Evolutionary conservation across 2,888 invertebrate species (phyloP).

Genomic region (Lasioglossum malachurum): DNA sequence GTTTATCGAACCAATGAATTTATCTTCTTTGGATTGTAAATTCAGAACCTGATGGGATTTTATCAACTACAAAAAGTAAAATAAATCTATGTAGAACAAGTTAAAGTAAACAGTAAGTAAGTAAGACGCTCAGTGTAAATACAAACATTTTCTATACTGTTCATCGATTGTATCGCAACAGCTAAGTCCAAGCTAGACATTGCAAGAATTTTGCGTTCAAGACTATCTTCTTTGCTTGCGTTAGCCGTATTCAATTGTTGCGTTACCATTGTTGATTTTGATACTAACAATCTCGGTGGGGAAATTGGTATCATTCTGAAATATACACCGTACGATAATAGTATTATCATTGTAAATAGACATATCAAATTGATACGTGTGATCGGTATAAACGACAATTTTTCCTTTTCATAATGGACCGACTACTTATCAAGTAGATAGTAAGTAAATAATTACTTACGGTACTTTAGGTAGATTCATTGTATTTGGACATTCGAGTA

Average conservation of each 20-base stretch:
- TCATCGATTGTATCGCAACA: slow-evolving; percentile 88
- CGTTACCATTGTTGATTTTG: slow-evolving; percentile 82
- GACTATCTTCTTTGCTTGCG: slow-evolving; percentile 84
- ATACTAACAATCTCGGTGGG: slow-evolving; percentile 85
- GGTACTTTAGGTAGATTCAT: slow-evolving; percentile 70
- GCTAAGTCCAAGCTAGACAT: slow-evolving; percentile 88
- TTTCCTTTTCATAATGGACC: neutral
- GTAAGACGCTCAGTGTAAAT: slow-evolving; percentile 18
- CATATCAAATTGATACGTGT: neutral
- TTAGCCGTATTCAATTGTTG: slow-evolving; percentile 79
- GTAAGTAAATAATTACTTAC: slow-evolving; percentile 69
- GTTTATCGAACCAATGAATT: slow-evolving; percentile 82
- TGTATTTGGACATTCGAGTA: slow-evolving; percentile 74
- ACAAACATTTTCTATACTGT: slow-evolving; percentile 89
- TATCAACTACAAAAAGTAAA: slow-evolving; percentile 74
- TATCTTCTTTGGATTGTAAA: slow-evolving; percentile 82
- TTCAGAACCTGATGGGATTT: slow-evolving; percentile 79
- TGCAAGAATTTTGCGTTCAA: slow-evolving; percentile 87
- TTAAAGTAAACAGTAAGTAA: neutral
- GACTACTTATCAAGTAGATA: neutral
- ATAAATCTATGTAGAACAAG: slow-evolving; percentile 7
- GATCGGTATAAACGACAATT: neutral
- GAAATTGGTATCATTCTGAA: slow-evolving; percentile 86
- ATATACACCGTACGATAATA: slow-evolving; percentile 16
- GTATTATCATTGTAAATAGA: neutral